Conservation (phyloP, 2,797 vertebrate genomes). For the Chaetodon trifasciatus region DNA sequence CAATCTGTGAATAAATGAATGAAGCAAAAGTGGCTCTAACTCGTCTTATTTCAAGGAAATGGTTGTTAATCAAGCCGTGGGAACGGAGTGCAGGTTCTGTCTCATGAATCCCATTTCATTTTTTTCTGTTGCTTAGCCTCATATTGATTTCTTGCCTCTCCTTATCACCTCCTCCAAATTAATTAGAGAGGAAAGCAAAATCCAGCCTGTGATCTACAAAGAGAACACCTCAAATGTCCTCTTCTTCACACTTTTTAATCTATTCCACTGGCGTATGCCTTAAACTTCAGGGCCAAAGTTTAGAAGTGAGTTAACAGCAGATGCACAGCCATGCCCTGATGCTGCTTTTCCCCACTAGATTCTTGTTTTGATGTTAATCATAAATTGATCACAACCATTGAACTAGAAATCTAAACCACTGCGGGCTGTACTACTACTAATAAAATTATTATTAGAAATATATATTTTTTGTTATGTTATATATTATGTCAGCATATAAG, state of each 20-base stretch:
- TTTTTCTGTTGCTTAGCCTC: slow-evolving; percentile 42
- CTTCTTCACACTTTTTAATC: slow-evolving; percentile 21
- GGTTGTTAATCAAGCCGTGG: slow-evolving; percentile 44
- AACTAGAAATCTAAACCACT: too few species aligned
- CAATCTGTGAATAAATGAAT: slow-evolving; percentile 88
- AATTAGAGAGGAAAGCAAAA: slow-evolving; percentile 56
- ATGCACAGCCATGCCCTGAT: too few species aligned
- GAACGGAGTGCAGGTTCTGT: slow-evolving; percentile 44
- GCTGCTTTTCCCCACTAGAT: too few species aligned
- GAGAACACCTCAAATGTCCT: slow-evolving; percentile 41
- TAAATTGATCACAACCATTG: too few species aligned
- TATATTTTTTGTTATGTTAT: too few species aligned
- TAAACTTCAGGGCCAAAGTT: not conserved
- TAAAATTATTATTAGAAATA: too few species aligned
- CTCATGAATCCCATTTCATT: slow-evolving; percentile 50
- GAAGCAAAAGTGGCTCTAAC: slow-evolving; percentile 59
- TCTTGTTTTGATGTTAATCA: too few species aligned
- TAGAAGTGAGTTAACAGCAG: not conserved
- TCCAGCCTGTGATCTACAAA: slow-evolving; percentile 52
- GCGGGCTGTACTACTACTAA: too few species aligned
- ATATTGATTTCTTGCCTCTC: slow-evolving; percentile 64
- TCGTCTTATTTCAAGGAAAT: slow-evolving; percentile 49
- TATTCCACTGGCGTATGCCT: not conserved
- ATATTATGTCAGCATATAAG: too few species aligned
- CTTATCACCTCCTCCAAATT: slow-evolving; percentile 61